Evolutionary conservation across 2,888 invertebrate species (phyloP), one percentile per base, ranked within the genome.

Genomic region (Rapana venosa): DNA sequence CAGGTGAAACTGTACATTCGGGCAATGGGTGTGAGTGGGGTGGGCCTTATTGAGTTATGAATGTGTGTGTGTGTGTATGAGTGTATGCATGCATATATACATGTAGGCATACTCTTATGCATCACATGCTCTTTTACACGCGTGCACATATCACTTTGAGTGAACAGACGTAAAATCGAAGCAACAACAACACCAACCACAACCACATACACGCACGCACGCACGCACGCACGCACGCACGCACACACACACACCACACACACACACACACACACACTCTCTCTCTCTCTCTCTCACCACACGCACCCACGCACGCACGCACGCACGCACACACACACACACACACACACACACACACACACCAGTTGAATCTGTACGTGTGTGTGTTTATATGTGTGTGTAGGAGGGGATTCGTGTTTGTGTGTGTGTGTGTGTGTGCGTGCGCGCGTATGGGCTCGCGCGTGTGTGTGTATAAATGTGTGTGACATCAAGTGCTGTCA

Each of bases 201-300:
- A 77, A 8, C 8, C 15, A 77, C 74, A 77, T 4, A 32, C 74
- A 30, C 74, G 8, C 74, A n/a, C n/a, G 26, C 74, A n/a, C 30
- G 11, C 74, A 74, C 74, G 30, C n/a, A n/a, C n/a, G 13, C 30
- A 30, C 74, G 26, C 6, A 74, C 66, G 66, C 66, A 47, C 47
- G 47, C 47, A 47, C 47, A 47, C 47, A 47, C 47, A 47, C 47
- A 66, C 66, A 26, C 66, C 74, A 77, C 74, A 30, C 74, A 77
- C 74, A 30, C 74, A 77, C 74, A 77, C 74, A 77, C 74, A 77
- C 74, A 77, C 74, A 77, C 74, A 77, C 74, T n/a, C n/a, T n/a
- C n/a, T n/a, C n/a, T n/a, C n/a, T n/a, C n/a, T n/a, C n/a, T n/a
- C n/a, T n/a, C n/a, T n/a, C n/a, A n/a, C n/a, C 61, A 61, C 61